Evolutionary conservation across 2,113 vertebrate species (phyloP).

Genomic region (Nestor notabilis): DNA sequence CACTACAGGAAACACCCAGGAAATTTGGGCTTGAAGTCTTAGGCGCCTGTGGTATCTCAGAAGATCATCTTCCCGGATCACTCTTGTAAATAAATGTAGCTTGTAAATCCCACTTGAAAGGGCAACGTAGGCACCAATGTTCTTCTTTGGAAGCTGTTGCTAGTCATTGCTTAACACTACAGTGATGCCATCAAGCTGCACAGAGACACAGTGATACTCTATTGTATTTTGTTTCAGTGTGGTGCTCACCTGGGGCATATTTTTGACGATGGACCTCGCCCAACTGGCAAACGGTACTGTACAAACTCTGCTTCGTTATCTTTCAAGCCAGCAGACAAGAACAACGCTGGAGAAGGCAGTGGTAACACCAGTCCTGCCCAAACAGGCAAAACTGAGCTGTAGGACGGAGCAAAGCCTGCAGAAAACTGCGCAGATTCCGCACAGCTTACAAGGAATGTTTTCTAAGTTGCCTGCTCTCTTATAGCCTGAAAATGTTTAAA

Average conservation of each 20-base stretch:
- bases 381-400: slow-evolving; percentile 74
- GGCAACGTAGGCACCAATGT: rapidly evolving
- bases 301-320: slow-evolving; percentile 93
- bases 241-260: slow-evolving; percentile 96
- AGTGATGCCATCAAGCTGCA: not conserved
- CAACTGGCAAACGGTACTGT: slow-evolving; percentile 95
- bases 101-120: not conserved
- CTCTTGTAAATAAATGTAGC: not conserved
- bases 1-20: not conserved
- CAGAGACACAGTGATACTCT: not conserved
- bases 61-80: not conserved
- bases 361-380: not conserved
- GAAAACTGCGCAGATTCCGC: slow-evolving; percentile 39
- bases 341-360: not conserved
- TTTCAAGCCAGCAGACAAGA: slow-evolving; percentile 73
- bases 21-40: not conserved
- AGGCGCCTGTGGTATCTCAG: not conserved
- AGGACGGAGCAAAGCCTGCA: not conserved
- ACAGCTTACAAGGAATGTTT: slow-evolving; percentile 52
- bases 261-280: slow-evolving; percentile 94
- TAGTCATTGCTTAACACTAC: not conserved
- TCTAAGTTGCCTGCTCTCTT: slow-evolving; percentile 61
- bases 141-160: not conserved
- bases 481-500: slow-evolving; percentile 70
- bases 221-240: slow-evolving; percentile 85